These are phyloP conservation scores for Schmidtea mediterranea DNA, from an alignment of 1,140 invertebrate genomes.

Conservation along the genomic window DNA sequence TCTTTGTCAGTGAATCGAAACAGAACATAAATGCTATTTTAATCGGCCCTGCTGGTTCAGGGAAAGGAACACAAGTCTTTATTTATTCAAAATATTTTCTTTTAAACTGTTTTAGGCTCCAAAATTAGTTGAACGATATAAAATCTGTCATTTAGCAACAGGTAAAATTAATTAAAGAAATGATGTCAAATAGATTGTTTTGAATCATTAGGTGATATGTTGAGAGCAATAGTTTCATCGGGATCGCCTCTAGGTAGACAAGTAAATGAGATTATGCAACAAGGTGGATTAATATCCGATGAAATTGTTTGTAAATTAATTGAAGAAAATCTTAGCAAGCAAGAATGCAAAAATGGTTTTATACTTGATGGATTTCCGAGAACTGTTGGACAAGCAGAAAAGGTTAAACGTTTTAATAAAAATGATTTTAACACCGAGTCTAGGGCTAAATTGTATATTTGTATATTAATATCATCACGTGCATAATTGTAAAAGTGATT, in stretches of 20 bases:
- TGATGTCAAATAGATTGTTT: neutral
- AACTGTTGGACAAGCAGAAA: slow-evolving; percentile 68
- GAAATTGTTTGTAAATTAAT: slow-evolving; percentile 83
- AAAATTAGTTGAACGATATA: slow-evolving; percentile 54
- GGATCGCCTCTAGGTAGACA: slow-evolving; percentile 54
- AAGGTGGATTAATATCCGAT: slow-evolving; percentile 69
- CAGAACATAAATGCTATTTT: slow-evolving; percentile 55
- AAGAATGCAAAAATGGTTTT: slow-evolving; percentile 73
- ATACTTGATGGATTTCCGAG: slow-evolving; percentile 83
- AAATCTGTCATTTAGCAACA: slow-evolving; percentile 75
- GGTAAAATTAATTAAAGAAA: slow-evolving; percentile 28
- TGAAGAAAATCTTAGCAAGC: slow-evolving; percentile 58
- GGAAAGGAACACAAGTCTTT: slow-evolving; percentile 78
- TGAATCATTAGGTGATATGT: slow-evolving; percentile 42
- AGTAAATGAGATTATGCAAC: slow-evolving; percentile 63
- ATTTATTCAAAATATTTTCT: slow-evolving; percentile 13
- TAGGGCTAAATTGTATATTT: no score
- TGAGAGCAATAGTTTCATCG: slow-evolving; percentile 59
- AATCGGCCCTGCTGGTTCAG: slow-evolving; percentile 72
- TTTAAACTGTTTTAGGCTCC: slow-evolving; percentile 44
- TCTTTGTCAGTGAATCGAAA: neutral
- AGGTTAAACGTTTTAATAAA: slow-evolving; percentile 27
- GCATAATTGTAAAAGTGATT: no score
- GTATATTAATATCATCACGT: no score
- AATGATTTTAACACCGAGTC: no score